These are phyloP conservation scores for Eristalis tenax DNA, from an alignment of 2,888 invertebrate species.

Conservation along the genomic window DNA sequence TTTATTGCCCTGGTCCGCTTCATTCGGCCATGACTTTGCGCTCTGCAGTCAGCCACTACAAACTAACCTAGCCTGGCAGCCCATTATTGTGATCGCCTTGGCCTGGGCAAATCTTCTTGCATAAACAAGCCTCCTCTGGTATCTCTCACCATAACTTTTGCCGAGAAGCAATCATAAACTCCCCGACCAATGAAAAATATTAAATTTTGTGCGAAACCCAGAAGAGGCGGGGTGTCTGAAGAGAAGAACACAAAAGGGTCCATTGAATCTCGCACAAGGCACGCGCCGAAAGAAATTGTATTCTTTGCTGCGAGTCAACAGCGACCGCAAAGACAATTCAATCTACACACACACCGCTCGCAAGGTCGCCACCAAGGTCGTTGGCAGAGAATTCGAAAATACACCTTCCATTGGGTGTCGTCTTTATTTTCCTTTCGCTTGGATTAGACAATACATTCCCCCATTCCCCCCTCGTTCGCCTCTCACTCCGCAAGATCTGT, in stretches of 20 bases:
- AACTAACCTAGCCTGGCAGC: too few species aligned
- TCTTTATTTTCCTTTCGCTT: not conserved
- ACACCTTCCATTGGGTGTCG: not conserved
- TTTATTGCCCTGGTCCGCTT: conserved; percentile 23
- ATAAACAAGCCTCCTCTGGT: too few species aligned
- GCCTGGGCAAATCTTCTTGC: too few species aligned
- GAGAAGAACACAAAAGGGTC: not conserved
- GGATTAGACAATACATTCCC: not conserved
- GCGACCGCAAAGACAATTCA: not conserved
- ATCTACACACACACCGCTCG: not conserved
- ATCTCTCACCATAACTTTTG: too few species aligned
- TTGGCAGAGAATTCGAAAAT: not conserved
- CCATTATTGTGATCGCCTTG: too few species aligned
- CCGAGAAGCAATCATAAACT: not conserved
- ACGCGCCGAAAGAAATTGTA: not conserved
- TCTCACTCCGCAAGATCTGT: not conserved
- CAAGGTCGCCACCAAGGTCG: not conserved
- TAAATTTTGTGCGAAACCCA: not conserved
- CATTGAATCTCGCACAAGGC: not conserved
- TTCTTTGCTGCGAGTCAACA: not conserved
- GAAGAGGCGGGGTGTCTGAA: not conserved
- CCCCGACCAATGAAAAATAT: not conserved
- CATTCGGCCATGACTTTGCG: conserved; percentile 56
- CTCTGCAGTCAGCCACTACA: too few species aligned
- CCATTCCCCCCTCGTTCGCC: too few species aligned